Base-by-base conservation (phyloP, 1,140 invertebrate genomes). In the Drosophila navojoa region DNA sequence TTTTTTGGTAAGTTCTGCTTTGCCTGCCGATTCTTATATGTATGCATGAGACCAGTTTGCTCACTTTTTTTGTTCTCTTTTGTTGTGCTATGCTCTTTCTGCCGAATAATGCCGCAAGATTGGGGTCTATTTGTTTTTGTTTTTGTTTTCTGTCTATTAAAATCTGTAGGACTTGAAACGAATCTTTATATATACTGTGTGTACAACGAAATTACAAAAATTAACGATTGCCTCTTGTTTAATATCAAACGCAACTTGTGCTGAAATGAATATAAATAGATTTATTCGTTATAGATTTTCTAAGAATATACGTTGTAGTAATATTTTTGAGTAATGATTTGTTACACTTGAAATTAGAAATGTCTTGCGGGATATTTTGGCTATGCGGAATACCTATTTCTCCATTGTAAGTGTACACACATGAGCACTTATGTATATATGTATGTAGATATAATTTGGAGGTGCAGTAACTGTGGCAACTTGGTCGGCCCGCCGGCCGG, bases 1-100 rank as follows among this genome's bases (percentile, higher is more conserved):
- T 52, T 66, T 52, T 15, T 55, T 45, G 71, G 64, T 69, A 62
- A 69, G 71, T 50, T 11, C 35, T 16, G 25, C 52, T 44, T 61
- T 4, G 0, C 6, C 32, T 55, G 15, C 29, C 15, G 15, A 22
- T 68, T 67, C 40, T 47, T 44, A 35, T 47, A 15, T n/a, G n/a
- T n/a, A n/a, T n/a, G n/a, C n/a, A n/a, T 11, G 29, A 45, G 7
- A 4, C 2, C 11, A 61, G 55, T 69, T 73, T 42, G 71, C 63
- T 55, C 40, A 15, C 13, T 1, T 54, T 29, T 40, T 5, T 54
- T 57, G 5, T n/a, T 49, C 27, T 35, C 54, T n/a, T 74, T 74
- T 74, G 67, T 70, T 74, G 44, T 74, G 67, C 44, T 74, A 74
- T 29, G 53, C 59, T 47, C 25, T 7, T 74, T 63, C 71, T 25